A percentile compares a stretch with the other conserved stretches of the same genome.
Evolutionary conservation across 2,888 invertebrate genomes (phyloP).

Genomic region (Arctia plantaginis): DNA sequence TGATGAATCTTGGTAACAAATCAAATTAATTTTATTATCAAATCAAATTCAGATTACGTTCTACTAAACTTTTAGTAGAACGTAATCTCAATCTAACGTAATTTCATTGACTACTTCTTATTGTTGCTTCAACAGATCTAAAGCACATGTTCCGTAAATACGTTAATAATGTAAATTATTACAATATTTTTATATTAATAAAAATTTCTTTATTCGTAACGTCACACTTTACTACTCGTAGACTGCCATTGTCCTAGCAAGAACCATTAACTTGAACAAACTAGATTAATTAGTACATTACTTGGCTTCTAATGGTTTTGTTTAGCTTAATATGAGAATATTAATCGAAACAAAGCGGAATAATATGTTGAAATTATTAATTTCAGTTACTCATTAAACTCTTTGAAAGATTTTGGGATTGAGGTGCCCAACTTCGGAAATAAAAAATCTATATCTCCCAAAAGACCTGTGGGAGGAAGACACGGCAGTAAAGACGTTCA

Average conservation of each 20-base stretch:
- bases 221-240: background rate
- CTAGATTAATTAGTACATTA: slow-evolving; percentile 46
- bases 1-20: too few relatives aligned
- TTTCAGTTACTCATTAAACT: background rate
- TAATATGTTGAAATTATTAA: background rate
- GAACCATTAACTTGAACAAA: slow-evolving; percentile 48
- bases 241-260: slow-evolving; percentile 31
- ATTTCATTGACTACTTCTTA: background rate
- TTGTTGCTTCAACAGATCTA: background rate
- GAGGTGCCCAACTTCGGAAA: background rate
- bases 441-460: background rate
- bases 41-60: too few relatives aligned
- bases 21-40: too few relatives aligned
- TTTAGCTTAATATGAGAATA: slow-evolving; percentile 22
- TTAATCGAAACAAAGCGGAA: background rate
- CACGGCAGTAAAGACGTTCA: background rate
- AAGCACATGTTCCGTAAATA: background rate
- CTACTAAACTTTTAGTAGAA: too few relatives aligned
- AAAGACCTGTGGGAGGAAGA: background rate
- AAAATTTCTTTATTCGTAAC: background rate
- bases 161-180: background rate
- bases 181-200: background rate
- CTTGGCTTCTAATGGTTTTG: slow-evolving; percentile 36
- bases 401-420: background rate
- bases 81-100: too few relatives aligned